These are phyloP conservation scores for Dipodomys ordii DNA, from an alignment of 2,113 vertebrate species.

Conservation along the genomic window DNA sequence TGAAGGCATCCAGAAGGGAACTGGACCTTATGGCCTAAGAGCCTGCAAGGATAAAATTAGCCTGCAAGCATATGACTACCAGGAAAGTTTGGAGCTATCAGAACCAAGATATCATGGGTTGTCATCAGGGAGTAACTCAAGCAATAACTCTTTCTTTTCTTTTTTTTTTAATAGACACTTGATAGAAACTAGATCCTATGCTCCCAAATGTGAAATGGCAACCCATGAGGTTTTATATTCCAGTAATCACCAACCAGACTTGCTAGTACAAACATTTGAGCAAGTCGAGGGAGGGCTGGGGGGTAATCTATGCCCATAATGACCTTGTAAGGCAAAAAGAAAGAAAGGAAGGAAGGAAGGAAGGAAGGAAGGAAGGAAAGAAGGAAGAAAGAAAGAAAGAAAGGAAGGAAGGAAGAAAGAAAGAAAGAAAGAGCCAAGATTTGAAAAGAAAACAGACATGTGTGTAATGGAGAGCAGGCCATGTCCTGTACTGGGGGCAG, in stretches of 20 bases:
- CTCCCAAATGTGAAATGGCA: neutral
- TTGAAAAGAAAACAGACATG: neutral
- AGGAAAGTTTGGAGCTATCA: conserved; percentile 41
- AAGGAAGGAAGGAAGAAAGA: no score
- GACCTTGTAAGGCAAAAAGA: neutral
- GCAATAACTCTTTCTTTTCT: conserved; percentile 9
- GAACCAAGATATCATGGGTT: conserved; percentile 62
- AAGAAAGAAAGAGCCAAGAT: neutral
- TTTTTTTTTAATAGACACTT: neutral
- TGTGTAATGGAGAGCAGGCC: neutral
- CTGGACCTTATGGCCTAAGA: neutral
- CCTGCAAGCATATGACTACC: conserved; percentile 36
- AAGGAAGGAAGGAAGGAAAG: no score
- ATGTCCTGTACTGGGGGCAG: neutral
- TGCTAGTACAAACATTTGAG: conserved; percentile 29
- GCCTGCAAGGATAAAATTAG: conserved; percentile 35
- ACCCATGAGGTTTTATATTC: neutral
- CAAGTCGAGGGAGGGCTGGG: neutral
- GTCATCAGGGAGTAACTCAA: conserved; percentile 45
- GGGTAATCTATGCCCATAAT: neutral
- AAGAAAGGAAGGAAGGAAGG: no score
- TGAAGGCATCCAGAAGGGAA: neutral
- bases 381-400: no score
- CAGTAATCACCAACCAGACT: neutral
- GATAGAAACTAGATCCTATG: neutral